These are phyloP conservation scores for Myiozetetes cayanensis DNA, from an alignment of 2,113 vertebrate genomes.

Conservation along the genomic window DNA sequence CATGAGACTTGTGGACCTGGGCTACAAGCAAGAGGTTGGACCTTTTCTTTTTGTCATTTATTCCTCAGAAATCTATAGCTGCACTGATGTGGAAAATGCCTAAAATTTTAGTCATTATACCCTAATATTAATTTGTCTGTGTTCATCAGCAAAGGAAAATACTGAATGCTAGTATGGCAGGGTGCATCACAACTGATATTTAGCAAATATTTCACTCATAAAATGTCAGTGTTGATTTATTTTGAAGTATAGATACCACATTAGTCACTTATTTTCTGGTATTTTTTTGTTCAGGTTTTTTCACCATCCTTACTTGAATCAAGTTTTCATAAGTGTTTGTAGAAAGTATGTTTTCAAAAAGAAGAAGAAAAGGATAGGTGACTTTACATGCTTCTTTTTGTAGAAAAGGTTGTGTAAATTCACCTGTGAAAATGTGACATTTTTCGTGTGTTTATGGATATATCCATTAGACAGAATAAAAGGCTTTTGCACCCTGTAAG, in stretches of 20 bases:
- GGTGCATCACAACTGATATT: neutral
- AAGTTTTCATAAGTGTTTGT: neutral
- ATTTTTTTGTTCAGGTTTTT: neutral
- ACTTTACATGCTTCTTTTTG: neutral
- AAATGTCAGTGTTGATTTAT: neutral
- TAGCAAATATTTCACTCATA: neutral
- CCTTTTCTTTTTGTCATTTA: neutral
- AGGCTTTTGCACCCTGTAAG: neutral
- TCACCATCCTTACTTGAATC: neutral
- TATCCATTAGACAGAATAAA: neutral
- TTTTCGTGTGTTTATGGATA: neutral
- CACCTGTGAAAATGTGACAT: neutral
- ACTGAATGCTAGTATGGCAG: neutral
- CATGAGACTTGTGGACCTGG: constrained; percentile 94
- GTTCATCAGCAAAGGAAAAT: neutral
- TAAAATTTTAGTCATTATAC: neutral
- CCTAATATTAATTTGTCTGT: neutral
- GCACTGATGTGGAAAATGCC: neutral
- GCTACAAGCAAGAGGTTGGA: constrained; percentile 92
- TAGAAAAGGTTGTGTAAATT: neutral
- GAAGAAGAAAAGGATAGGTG: neutral
- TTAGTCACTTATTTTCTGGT: neutral
- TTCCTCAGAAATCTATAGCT: neutral
- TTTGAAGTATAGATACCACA: neutral
- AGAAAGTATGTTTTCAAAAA: neutral